Conservation (phyloP, 2,888 invertebrate species). For the Watsonalla binaria region DNA sequence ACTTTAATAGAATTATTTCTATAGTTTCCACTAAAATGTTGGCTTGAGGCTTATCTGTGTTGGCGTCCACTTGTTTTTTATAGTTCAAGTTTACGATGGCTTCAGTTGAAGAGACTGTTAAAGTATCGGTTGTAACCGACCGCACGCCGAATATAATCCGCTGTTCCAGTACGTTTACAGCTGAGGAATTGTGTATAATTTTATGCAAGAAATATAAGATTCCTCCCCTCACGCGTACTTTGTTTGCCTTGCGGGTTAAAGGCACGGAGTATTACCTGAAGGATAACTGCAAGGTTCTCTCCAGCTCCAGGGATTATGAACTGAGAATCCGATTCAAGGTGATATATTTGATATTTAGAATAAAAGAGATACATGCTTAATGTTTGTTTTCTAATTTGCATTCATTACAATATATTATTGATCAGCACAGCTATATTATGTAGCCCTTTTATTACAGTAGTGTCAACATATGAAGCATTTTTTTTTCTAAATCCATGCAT, state of each 20-base stretch:
- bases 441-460: too few species aligned
- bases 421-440: too few species aligned
- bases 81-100: slow-evolving; percentile 66
- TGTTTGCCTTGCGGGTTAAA: slow-evolving; percentile 86
- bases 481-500: too few species aligned
- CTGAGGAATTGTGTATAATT: slow-evolving; percentile 85
- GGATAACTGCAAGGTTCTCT: slow-evolving; percentile 73
- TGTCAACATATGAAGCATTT: too few species aligned
- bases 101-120: slow-evolving; percentile 60
- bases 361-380: not conserved
- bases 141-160: slow-evolving; percentile 57
- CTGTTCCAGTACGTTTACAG: slow-evolving; percentile 65
- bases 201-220: slow-evolving; percentile 86
- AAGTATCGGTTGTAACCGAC: slow-evolving; percentile 66
- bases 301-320: slow-evolving; percentile 80
- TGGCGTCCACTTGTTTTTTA: slow-evolving; percentile 63
- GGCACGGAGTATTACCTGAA: slow-evolving; percentile 84
- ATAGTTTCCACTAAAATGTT: slow-evolving; percentile 33
- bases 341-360: slow-evolving; percentile 13
- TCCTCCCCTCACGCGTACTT: slow-evolving; percentile 85
- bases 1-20: slow-evolving; percentile 23
- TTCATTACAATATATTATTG: not conserved
- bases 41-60: slow-evolving; percentile 43
- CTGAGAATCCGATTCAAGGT: slow-evolving; percentile 90
- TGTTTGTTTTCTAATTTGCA: slow-evolving; percentile 4